Evolutionary conservation across 2,113 vertebrate genomes (phyloP).

Genomic region (Eurystomus gularis): DNA sequence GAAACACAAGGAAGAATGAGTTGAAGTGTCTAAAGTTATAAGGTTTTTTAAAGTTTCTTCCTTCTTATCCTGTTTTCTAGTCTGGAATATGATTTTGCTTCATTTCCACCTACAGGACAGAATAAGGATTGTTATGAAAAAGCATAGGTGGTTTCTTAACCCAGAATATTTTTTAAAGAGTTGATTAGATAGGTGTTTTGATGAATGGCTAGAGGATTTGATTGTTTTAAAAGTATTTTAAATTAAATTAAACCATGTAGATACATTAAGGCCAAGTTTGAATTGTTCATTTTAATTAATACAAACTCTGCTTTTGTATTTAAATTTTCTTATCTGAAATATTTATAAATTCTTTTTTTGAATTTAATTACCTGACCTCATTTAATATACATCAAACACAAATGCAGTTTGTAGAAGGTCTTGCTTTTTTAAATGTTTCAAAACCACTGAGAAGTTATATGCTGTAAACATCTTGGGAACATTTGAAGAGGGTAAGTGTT

Average conservation of each 20-base stretch:
- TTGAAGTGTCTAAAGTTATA: constrained; percentile 69
- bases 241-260: constrained; percentile 71
- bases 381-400: constrained; percentile 77
- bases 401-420: constrained; percentile 74
- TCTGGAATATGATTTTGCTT: constrained; percentile 63
- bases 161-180: constrained; percentile 52
- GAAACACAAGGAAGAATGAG: constrained; percentile 64
- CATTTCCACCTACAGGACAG: constrained; percentile 55
- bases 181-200: constrained; percentile 50
- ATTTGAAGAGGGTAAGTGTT: constrained; percentile 76
- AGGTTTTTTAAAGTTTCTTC: constrained; percentile 71
- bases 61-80: constrained; percentile 74
- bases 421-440: constrained; percentile 81
- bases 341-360: constrained; percentile 83
- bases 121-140: constrained; percentile 54
- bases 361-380: constrained; percentile 80
- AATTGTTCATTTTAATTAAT: constrained; percentile 77
- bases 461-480: constrained; percentile 67
- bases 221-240: constrained; percentile 70
- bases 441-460: constrained; percentile 55
- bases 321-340: constrained; percentile 82
- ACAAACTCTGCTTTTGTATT: constrained; percentile 81
- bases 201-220: constrained; percentile 62
- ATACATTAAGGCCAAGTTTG: constrained; percentile 62
- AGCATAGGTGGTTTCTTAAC: constrained; percentile 55